Evolutionary conservation across 1,140 invertebrate genomes (phyloP).

Genomic region (Idris sp.): DNA sequence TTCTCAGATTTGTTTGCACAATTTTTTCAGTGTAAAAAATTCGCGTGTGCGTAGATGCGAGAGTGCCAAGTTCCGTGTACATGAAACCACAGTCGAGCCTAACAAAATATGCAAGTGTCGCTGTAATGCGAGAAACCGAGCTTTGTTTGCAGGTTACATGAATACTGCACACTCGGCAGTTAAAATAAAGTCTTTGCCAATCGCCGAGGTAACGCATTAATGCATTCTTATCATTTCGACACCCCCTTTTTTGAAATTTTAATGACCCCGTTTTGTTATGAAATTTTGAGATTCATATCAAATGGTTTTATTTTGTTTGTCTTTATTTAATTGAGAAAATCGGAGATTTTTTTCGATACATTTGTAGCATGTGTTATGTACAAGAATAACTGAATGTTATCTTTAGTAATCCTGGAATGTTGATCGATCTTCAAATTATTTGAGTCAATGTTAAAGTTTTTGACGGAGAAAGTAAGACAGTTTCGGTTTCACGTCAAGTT

Average conservation of each 20-base stretch:
- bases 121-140: conserved; percentile 52
- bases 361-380: no score
- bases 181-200: conserved; percentile 53
- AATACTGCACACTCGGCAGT: conserved; percentile 44
- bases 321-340: no score
- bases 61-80: conserved; percentile 58
- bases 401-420: conserved; percentile 16
- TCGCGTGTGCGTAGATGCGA: conserved; percentile 39
- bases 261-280: conserved; percentile 1
- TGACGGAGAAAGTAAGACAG: conserved; percentile 32
- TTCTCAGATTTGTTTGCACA: conserved; percentile 55
- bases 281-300: no score
- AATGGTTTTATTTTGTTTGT: no score
- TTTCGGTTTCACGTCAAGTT: conserved; percentile 14
- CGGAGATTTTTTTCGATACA: no score
- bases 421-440: conserved; percentile 44
- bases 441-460: conserved; percentile 28
- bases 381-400: conserved; percentile 13
- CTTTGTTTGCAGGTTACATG: conserved; percentile 52
- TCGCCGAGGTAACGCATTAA: conserved; percentile 18
- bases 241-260: conserved; percentile 2
- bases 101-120: conserved; percentile 57
- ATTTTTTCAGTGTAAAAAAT: conserved; percentile 52
- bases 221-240: conserved; percentile 50
- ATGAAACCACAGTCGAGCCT: conserved; percentile 43